These are phyloP conservation scores for Agonopterix alstromeriana DNA, from an alignment of 2,888 invertebrate species.

Conservation along the genomic window DNA sequence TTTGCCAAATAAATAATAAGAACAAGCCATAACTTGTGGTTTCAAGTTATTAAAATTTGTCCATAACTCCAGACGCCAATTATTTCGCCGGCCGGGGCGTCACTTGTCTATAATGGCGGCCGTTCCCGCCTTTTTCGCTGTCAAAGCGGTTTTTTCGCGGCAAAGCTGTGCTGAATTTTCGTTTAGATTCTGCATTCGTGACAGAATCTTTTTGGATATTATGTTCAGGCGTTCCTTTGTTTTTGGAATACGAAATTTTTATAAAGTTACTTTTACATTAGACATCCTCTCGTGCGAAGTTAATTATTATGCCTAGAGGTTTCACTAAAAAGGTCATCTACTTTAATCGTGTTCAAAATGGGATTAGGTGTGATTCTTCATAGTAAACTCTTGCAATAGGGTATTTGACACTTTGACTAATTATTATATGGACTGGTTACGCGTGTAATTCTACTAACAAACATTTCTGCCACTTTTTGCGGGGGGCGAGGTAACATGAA, in stretches of 20 bases:
- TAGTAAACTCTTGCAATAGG: too few relatives aligned
- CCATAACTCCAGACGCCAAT: conserved; percentile 52
- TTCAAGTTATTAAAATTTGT: conserved; percentile 43
- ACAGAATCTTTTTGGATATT: conserved; percentile 11
- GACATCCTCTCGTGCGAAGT: too few relatives aligned
- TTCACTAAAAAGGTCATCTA: too few relatives aligned
- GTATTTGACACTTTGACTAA: too few relatives aligned
- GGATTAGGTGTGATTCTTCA: too few relatives aligned
- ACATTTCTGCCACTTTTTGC: too few relatives aligned
- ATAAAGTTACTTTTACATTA: too few relatives aligned
- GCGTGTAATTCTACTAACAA: too few relatives aligned
- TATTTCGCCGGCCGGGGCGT: conserved; percentile 61
- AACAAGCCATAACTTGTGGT: conserved; percentile 29
- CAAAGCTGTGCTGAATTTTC: conserved; percentile 32
- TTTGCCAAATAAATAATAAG: conserved; percentile 16
- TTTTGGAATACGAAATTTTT: neutral
- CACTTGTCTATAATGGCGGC: conserved; percentile 80
- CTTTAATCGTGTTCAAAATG: too few relatives aligned
- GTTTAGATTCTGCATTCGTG: conserved; percentile 21
- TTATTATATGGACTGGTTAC: too few relatives aligned
- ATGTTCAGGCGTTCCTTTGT: conserved; percentile 4
- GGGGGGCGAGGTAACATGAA: too few relatives aligned
- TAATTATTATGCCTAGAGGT: too few relatives aligned
- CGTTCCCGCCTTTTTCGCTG: conserved; percentile 73
- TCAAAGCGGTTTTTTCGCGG: conserved; percentile 70